These are phyloP conservation scores for Tenthredo amoena DNA, from an alignment of 2,888 invertebrate genomes.

Conservation along the genomic window DNA sequence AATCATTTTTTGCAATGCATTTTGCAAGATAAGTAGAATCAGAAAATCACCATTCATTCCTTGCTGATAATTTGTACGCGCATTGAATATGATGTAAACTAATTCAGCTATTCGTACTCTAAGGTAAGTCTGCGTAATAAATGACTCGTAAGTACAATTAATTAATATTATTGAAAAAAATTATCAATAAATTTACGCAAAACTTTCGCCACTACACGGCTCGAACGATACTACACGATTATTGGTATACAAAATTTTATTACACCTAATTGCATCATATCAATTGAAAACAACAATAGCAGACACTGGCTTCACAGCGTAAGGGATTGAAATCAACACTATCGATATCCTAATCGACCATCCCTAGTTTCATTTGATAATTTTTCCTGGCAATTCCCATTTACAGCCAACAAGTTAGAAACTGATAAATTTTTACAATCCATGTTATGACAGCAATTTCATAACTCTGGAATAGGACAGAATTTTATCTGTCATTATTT, in stretches of 20 bases:
- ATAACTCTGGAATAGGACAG: background rate
- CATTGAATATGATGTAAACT: conserved; percentile 3
- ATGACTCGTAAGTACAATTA: conserved; percentile 31
- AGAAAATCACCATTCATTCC: conserved; percentile 10
- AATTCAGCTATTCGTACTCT: conserved; percentile 9
- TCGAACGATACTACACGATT: conserved; percentile 37
- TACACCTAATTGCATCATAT: conserved; percentile 7
- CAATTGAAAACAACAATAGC: conserved; percentile 39
- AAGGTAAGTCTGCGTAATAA: conserved; percentile 7
- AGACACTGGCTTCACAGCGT: background rate
- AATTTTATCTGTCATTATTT: background rate
- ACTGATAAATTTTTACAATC: background rate
- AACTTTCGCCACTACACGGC: conserved; percentile 17
- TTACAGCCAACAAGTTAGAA: background rate
- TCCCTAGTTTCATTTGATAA: background rate
- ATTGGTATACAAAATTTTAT: conserved; percentile 49
- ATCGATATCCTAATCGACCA: background rate
- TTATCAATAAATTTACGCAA: conserved; percentile 7
- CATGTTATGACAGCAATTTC: background rate
- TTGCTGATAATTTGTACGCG: conserved; percentile 3
- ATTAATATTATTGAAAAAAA: conserved; percentile 39
- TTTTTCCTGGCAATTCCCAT: background rate
- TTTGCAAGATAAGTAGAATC: background rate
- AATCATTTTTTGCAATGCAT: background rate
- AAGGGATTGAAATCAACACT: background rate